Evolutionary conservation across 2,888 invertebrate genomes (phyloP).

Genomic region (Noctua janthe): DNA sequence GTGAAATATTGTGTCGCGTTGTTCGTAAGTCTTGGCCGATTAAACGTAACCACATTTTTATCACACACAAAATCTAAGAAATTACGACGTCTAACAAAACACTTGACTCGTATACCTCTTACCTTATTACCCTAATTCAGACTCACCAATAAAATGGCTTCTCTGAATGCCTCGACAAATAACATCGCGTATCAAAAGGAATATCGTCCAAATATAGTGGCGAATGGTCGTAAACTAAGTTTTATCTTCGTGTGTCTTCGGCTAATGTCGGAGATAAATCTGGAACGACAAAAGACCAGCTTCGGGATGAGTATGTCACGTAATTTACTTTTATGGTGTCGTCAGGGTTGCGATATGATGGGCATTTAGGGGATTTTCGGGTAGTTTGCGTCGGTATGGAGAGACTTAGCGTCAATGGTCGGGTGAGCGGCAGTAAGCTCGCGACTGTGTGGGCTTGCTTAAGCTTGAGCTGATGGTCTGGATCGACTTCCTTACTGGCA

Average conservation of each 20-base stretch:
- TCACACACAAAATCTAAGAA: constrained; percentile 23
- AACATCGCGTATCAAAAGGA: constrained; percentile 63
- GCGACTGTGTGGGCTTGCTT: constrained; percentile 2
- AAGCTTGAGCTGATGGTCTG: constrained; percentile 15
- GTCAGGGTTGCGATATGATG: constrained; percentile 67
- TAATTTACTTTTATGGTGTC: constrained; percentile 70
- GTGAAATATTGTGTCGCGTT: not conserved
- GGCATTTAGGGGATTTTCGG: constrained; percentile 59
- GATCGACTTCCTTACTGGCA: not conserved
- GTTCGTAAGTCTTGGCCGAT: not conserved
- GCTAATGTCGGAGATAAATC: constrained; percentile 69
- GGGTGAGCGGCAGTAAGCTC: constrained; percentile 46
- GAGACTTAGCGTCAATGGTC: constrained; percentile 49
- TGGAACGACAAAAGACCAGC: constrained; percentile 69
- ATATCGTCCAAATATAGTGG: constrained; percentile 69
- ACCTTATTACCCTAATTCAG: constrained; percentile 60
- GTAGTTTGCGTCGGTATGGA: constrained; percentile 59
- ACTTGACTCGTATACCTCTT: constrained; percentile 45
- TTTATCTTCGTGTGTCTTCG: constrained; percentile 68
- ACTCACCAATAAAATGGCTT: constrained; percentile 58
- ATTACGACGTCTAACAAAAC: constrained; percentile 30
- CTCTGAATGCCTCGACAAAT: constrained; percentile 63
- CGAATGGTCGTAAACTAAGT: constrained; percentile 68
- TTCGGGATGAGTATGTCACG: constrained; percentile 64
- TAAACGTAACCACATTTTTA: constrained; percentile 17